Percentiles rank a stretch among this genome's conserved stretches.
These are phyloP conservation scores for Megalurothrips usitatus DNA, from an alignment of 2,888 invertebrate species.

Conservation along the genomic window DNA sequence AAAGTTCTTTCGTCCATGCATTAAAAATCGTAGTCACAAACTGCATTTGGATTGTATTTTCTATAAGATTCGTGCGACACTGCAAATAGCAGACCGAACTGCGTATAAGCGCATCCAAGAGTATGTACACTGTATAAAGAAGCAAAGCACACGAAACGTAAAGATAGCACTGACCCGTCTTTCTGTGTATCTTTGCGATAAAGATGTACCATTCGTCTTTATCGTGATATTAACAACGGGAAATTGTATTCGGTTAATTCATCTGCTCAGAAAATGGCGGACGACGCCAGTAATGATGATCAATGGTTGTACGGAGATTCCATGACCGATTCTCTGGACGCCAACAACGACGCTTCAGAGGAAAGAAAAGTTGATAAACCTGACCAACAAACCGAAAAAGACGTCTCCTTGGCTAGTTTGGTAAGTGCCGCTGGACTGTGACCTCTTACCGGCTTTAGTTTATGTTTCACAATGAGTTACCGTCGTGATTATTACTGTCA, in stretches of 20 bases:
- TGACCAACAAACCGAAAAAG: slow-evolving; percentile 47
- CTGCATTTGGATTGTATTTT: no score
- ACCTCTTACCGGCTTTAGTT: neutral
- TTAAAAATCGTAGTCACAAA: no score
- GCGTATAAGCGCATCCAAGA: no score
- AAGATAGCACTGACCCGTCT: no score
- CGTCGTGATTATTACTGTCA: neutral
- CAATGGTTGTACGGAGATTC: slow-evolving; percentile 84
- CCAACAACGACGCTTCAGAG: slow-evolving; percentile 46
- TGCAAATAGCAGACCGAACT: no score
- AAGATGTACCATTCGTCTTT: neutral
- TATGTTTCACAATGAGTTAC: neutral
- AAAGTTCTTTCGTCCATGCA: no score
- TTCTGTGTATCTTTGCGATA: no score
- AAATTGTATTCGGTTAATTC: slow-evolving; percentile 19
- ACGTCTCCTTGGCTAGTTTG: slow-evolving; percentile 36
- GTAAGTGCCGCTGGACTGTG: neutral
- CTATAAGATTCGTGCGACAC: no score
- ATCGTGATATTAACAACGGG: slow-evolving; percentile 24
- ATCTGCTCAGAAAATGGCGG: slow-evolving; percentile 52
- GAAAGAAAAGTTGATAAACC: slow-evolving; percentile 44
- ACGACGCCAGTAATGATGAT: slow-evolving; percentile 67
- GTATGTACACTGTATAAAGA: no score
- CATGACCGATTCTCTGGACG: slow-evolving; percentile 50
- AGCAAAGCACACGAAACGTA: no score